Evolutionary conservation across 2,113 vertebrate species (phyloP).

Genomic region (Azemiops feae): DNA sequence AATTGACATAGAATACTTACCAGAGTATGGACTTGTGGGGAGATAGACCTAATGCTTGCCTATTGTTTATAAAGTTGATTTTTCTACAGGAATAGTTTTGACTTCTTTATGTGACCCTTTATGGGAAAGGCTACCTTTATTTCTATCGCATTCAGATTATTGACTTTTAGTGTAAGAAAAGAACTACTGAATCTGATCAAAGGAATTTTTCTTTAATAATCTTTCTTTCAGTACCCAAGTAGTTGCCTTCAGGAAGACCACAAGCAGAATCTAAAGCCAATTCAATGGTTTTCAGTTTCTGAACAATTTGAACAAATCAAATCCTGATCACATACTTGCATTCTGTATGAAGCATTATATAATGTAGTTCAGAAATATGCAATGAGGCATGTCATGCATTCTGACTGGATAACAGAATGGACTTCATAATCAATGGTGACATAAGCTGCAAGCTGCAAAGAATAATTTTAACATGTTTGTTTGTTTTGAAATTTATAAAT

Average conservation of each 20-base stretch:
- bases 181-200: background rate
- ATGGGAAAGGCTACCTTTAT: background rate
- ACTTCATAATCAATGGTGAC: background rate
- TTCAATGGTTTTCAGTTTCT: background rate
- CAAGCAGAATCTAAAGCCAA: background rate
- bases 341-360: background rate
- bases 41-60: background rate
- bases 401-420: background rate
- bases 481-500: background rate
- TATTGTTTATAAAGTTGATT: background rate
- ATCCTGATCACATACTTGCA: background rate
- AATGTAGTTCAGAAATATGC: background rate
- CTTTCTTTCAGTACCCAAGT: background rate
- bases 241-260: background rate
- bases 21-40: background rate
- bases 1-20: background rate
- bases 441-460: background rate
- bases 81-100: background rate
- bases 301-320: background rate
- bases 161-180: background rate
- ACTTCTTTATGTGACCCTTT: background rate
- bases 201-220: background rate
- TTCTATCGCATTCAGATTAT: background rate
- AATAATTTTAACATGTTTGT: background rate
- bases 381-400: background rate